A percentile compares a stretch with the other conserved stretches of the same genome.
Evolutionary conservation across 2,113 vertebrate species (phyloP).

Genomic region (Xenotilapia leptura): DNA sequence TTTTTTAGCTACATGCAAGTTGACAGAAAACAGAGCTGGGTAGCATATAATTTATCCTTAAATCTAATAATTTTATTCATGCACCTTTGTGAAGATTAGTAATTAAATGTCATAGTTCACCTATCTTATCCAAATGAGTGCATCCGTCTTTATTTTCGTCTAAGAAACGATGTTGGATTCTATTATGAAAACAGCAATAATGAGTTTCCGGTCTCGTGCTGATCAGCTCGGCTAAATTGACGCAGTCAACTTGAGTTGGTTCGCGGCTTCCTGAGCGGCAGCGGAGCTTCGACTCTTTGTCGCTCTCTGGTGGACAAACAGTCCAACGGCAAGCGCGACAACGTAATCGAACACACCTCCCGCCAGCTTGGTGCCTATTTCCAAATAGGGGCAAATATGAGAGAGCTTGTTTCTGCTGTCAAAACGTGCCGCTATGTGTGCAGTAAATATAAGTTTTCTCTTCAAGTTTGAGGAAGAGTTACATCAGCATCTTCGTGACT

Average conservation of each 20-base stretch:
- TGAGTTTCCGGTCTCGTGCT: neutral
- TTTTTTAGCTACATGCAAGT: neutral
- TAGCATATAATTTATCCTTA: neutral
- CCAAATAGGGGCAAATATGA: slow-evolving; percentile 69
- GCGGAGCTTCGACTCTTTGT: neutral
- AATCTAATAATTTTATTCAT: neutral
- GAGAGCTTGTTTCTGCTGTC: slow-evolving; percentile 30
- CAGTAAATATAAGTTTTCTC: neutral
- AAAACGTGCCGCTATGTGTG: slow-evolving; percentile 1
- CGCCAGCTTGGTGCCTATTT: slow-evolving; percentile 16
- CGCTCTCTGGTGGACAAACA: slow-evolving; percentile 25
- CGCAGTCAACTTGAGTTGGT: neutral
- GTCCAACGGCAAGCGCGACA: neutral
- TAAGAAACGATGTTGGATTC: accelerated
- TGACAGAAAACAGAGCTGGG: neutral
- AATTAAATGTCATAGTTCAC: neutral
- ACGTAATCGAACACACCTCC: slow-evolving; percentile 9
- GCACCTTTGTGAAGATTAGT: neutral
- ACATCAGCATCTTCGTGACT: neutral
- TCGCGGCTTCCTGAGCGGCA: neutral
- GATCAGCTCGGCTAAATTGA: neutral
- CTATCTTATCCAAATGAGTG: neutral
- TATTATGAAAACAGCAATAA: neutral
- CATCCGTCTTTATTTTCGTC: accelerated
- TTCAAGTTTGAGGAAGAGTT: neutral